Conservation (phyloP, 2,888 invertebrate genomes). For the Amorpha juglandis region DNA sequence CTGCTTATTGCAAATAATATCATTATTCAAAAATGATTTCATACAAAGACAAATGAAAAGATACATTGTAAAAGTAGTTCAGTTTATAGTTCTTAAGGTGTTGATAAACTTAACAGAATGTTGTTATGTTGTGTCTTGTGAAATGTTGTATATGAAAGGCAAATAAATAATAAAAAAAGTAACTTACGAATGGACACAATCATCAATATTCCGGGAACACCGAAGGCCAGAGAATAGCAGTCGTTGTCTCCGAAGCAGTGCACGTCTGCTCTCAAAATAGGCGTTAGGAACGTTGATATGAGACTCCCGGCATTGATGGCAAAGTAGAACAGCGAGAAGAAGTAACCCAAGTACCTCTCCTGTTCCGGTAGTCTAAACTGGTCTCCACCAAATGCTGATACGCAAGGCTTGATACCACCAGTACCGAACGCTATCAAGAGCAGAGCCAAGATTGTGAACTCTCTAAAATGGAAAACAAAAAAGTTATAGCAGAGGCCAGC, state of each 20-base stretch:
- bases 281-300: slow-evolving; percentile 94
- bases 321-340: slow-evolving; percentile 98
- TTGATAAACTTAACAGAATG: too few relatives aligned
- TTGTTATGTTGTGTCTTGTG: too few relatives aligned
- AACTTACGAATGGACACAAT: slow-evolving; percentile 89
- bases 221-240: slow-evolving; percentile 94
- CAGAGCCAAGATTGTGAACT: slow-evolving; percentile 87
- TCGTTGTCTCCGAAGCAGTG: slow-evolving; percentile 90
- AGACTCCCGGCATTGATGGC: slow-evolving; percentile 96
- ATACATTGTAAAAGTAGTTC: too few relatives aligned
- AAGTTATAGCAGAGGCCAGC: too few relatives aligned
- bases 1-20: too few relatives aligned
- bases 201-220: slow-evolving; percentile 95
- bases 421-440: slow-evolving; percentile 93
- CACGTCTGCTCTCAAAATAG: slow-evolving; percentile 91
- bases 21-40: too few relatives aligned
- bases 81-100: too few relatives aligned
- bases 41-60: too few relatives aligned
- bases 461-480: slow-evolving; percentile 67
- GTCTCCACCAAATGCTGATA: slow-evolving; percentile 97
- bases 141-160: too few relatives aligned
- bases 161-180: slow-evolving; percentile 15
- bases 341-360: slow-evolving; percentile 89
- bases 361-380: slow-evolving; percentile 94
- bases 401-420: slow-evolving; percentile 98